phyloP scores from a whole-genome alignment of 2,113 vertebrate species.

The Mohoua ochrocephala region DNA sequence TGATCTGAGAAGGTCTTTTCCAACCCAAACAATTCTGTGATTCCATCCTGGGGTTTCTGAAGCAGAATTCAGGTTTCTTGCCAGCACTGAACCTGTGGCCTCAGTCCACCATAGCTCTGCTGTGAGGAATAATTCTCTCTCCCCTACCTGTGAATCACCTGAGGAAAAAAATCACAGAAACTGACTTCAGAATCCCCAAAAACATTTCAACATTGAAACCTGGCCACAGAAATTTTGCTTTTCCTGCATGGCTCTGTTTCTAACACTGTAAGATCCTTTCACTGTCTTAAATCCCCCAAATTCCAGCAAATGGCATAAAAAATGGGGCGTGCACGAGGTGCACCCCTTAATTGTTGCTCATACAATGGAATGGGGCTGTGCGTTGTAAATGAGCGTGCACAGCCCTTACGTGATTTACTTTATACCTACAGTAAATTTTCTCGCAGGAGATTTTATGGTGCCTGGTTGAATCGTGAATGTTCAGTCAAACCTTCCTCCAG shows the following conservation, averaged over 20 bases:
- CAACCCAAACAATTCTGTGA: not conserved
- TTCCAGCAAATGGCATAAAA: not conserved
- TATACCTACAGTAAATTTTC: conserved; percentile 50
- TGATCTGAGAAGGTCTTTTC: not conserved
- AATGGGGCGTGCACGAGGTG: accelerated
- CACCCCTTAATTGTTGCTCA: not conserved
- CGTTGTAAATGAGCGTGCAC: not conserved
- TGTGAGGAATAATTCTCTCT: not conserved
- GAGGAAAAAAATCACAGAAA: not conserved
- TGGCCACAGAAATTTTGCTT: not conserved
- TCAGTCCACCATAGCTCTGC: not conserved
- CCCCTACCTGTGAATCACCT: not conserved
- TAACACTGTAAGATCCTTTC: not conserved
- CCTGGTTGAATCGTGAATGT: conserved; percentile 43
- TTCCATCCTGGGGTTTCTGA: not conserved
- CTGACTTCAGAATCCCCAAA: not conserved
- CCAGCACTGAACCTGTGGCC: too few species aligned
- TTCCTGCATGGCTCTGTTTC: not conserved
- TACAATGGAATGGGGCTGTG: not conserved
- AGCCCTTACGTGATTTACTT: conserved; percentile 2
- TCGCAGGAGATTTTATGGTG: conserved; percentile 43
- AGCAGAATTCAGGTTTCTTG: not conserved
- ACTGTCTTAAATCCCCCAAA: not conserved
- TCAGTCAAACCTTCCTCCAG: conserved; percentile 55
- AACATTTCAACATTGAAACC: not conserved